Evolutionary conservation across 2,113 vertebrate genomes (phyloP).

Genomic region (Gasterosteus nipponicus): DNA sequence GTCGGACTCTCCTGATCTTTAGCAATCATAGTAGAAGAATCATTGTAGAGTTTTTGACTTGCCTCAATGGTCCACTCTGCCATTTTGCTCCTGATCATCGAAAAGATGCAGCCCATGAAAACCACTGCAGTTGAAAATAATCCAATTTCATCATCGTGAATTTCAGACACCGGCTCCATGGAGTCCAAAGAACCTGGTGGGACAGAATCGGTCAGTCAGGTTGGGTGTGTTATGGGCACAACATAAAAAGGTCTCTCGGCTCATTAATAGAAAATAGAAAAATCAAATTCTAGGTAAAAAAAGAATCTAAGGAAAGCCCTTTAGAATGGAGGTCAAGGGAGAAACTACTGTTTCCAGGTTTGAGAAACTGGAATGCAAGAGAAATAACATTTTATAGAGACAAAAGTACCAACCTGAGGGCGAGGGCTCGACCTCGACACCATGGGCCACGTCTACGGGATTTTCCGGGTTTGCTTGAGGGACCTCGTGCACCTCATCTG

Average conservation of each 20-base stretch:
- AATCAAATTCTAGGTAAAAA: background rate
- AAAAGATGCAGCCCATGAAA: constrained; percentile 43
- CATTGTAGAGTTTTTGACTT: constrained; percentile 68
- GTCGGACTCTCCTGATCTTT: background rate
- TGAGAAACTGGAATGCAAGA: background rate
- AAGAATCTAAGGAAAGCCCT: background rate
- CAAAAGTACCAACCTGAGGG: constrained; percentile 70
- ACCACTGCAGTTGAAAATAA: constrained; percentile 51
- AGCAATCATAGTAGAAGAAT: background rate
- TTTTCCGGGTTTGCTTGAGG: constrained; percentile 74
- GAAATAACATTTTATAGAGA: background rate
- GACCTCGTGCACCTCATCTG: constrained; percentile 70
- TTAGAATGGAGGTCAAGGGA: background rate
- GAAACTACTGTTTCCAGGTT: background rate
- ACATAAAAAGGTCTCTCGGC: background rate
- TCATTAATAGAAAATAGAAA: no score
- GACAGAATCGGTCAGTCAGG: constrained; percentile 15
- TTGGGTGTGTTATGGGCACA: background rate
- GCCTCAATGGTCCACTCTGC: constrained; percentile 77
- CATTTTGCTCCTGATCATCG: constrained; percentile 59
- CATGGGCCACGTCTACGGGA: constrained; percentile 67
- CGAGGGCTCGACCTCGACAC: constrained; percentile 63
- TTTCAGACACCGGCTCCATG: constrained; percentile 55
- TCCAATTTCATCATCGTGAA: constrained; percentile 59
- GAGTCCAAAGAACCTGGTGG: constrained; percentile 68